phyloP scores from a whole-genome alignment of 2,113 vertebrate genomes.

The Embiotoca jacksoni region DNA sequence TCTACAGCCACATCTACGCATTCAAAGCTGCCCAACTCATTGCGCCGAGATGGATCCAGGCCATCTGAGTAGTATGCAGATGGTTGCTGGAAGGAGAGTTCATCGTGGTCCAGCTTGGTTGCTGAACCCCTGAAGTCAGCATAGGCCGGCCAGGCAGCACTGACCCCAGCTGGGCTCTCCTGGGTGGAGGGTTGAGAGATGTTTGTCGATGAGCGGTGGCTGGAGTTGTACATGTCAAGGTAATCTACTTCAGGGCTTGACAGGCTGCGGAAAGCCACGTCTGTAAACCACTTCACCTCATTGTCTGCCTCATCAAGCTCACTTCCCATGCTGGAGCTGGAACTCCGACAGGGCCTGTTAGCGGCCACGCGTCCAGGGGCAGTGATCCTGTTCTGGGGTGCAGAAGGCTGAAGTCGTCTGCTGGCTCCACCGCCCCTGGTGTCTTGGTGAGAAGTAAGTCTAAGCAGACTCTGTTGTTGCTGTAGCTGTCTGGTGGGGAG shows the following conservation, averaged over 20 bases:
- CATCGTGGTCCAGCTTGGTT: conserved; percentile 77
- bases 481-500: conserved; percentile 79
- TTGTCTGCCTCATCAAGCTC: conserved; percentile 88
- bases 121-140: conserved; percentile 80
- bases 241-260: conserved; percentile 83
- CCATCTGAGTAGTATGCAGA: conserved; percentile 58
- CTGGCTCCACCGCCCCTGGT: conserved; percentile 57
- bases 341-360: conserved; percentile 77
- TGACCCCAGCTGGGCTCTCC: conserved; percentile 82
- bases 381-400: conserved; percentile 63
- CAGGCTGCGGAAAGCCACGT: conserved; percentile 84
- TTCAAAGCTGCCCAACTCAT: conserved; percentile 87
- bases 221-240: conserved; percentile 91
- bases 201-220: conserved; percentile 84
- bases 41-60: conserved; percentile 81
- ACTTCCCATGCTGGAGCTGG: conserved; percentile 86
- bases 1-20: conserved; percentile 92
- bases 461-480: conserved; percentile 79
- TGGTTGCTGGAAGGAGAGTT: conserved; percentile 66
- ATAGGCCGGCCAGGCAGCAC: conserved; percentile 84
- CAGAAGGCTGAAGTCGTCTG: conserved; percentile 70
- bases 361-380: conserved; percentile 49
- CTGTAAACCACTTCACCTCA: conserved; percentile 89
- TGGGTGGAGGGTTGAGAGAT: conserved; percentile 88
- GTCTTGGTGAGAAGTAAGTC: conserved; percentile 76